These are phyloP conservation scores for Brachylomia viminalis DNA, from an alignment of 2,888 invertebrate species.

Conservation along the genomic window DNA sequence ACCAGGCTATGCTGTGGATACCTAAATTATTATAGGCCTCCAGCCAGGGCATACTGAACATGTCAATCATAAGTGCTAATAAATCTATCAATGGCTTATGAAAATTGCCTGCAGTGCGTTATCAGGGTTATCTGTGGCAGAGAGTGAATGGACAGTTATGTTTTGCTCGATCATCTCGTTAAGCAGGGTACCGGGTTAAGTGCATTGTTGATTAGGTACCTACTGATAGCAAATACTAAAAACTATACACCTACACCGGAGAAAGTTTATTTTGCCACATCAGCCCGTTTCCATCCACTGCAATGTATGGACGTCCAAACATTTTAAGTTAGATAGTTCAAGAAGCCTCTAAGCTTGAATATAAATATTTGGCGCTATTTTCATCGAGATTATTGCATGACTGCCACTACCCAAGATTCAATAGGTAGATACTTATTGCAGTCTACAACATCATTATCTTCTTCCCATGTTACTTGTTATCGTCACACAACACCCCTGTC, in stretches of 20 bases:
- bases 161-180: conserved; percentile 10
- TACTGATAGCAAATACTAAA: conserved; percentile 17
- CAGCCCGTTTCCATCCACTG: background rate
- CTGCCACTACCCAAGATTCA: background rate
- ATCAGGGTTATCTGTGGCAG: background rate
- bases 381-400: background rate
- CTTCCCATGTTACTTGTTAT: no score
- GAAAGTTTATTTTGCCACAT: background rate
- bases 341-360: background rate
- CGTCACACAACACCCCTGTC: no score
- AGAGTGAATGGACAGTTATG: conserved; percentile 9
- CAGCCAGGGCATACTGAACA: no score
- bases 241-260: conserved; percentile 7
- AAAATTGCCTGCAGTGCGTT: background rate
- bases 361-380: background rate
- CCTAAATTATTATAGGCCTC: no score
- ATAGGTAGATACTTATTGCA: background rate
- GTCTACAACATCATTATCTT: no score
- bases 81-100: background rate
- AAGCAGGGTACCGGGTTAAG: conserved; percentile 36
- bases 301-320: background rate
- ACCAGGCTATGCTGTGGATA: no score
- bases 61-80: background rate
- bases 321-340: background rate
- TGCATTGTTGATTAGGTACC: conserved; percentile 18